Evolutionary conservation across 2,113 vertebrate species (phyloP), one percentile per base, ranked within the genome.

Genomic region (Centropus bengalensis): DNA sequence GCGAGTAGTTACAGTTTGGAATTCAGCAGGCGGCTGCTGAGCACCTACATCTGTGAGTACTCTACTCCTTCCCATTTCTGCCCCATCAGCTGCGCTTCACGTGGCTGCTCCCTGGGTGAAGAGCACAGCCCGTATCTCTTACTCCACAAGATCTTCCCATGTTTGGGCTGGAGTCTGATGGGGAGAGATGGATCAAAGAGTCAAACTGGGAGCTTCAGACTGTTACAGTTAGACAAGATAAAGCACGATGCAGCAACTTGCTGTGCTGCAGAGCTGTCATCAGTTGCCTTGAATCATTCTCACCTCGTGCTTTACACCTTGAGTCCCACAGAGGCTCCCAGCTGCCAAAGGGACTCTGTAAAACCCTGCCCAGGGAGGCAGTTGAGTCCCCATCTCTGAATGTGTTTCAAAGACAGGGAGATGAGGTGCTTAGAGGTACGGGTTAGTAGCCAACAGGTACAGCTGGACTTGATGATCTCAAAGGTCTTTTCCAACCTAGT

Each of bases 21-120:
- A 87, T 99, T 99, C 97, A 99, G 98, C 98, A 98, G 98, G 59
- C 90, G 98, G 30, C 98, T 99, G 64, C 99, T 99, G 69, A 99
- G 99, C 90, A 98, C 98, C 8, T 99, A 99, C 42, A 99, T 99
- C 88, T 99, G 99, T 99, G 96, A 98, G 99, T 98, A 63, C 45
- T 5, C 42, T 30, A 62, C 45, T 28, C 12, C 27, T 70, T 8
- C 78, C 76, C 24, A 0, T 18, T 32, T 49, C 60, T 76, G n/a
- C 54, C 38, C 55, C 5, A 0, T 15, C 1, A 1, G 18, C n/a
- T 75, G 1, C 3, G 21, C 38, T 77, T 62, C 49, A 6, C 40
- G 33, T 33, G 18, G 47, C 58, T 52, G 2, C 0, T 27, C 68
- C 28, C 28, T 91, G 55, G 14, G 27, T 66, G 68, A 85, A 64